Percentiles rank a stretch among this genome's conserved stretches.
Conservation (phyloP, 2,888 invertebrate species). For the Drosophila recens region DNA sequence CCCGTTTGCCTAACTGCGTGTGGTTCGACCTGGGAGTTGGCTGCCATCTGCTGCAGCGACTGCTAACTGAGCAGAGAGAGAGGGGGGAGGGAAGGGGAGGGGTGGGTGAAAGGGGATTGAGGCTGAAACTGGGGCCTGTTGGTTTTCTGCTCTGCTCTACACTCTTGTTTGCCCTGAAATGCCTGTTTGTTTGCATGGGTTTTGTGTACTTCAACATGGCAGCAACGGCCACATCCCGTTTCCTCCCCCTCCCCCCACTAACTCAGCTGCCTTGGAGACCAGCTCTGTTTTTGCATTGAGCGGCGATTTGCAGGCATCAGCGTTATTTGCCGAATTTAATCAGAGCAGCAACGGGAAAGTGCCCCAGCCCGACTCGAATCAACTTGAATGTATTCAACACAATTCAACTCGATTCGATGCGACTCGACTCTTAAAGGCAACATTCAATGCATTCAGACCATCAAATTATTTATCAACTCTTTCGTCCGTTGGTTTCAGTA, state of each 20-base stretch:
- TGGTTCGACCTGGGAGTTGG: conserved; percentile 47
- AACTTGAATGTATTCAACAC: conserved; percentile 11
- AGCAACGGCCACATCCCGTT: conserved; percentile 14
- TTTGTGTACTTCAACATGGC: conserved; percentile 79
- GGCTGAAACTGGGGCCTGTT: conserved; percentile 8
- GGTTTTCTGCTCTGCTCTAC: conserved; percentile 24
- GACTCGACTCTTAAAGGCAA: conserved; percentile 30
- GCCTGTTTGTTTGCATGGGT: conserved; percentile 78
- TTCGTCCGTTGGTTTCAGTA: conserved; percentile 12
- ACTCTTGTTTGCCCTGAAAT: conserved; percentile 72
- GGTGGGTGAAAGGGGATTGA: not conserved
- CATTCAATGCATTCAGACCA: conserved; percentile 22
- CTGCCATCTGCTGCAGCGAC: conserved; percentile 26
- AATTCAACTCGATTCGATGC: not conserved
- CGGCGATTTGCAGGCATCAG: conserved; percentile 77
- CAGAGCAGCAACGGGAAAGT: conserved; percentile 64
- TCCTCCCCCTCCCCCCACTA: conserved; percentile 5
- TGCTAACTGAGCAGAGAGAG: conserved; percentile 1
- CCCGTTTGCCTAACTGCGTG: conserved; percentile 74
- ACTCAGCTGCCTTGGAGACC: conserved; percentile 27
- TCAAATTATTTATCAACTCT: conserved; percentile 27
- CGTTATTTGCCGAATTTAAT: conserved; percentile 79
- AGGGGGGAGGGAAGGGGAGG: not conserved
- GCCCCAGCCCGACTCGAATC: conserved; percentile 28
- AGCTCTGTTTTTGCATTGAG: conserved; percentile 59